A percentile compares a stretch with the other conserved stretches of the same genome.
Evolutionary conservation across 2,888 invertebrate genomes (phyloP).

Genomic region (Drosophila multiciliata): DNA sequence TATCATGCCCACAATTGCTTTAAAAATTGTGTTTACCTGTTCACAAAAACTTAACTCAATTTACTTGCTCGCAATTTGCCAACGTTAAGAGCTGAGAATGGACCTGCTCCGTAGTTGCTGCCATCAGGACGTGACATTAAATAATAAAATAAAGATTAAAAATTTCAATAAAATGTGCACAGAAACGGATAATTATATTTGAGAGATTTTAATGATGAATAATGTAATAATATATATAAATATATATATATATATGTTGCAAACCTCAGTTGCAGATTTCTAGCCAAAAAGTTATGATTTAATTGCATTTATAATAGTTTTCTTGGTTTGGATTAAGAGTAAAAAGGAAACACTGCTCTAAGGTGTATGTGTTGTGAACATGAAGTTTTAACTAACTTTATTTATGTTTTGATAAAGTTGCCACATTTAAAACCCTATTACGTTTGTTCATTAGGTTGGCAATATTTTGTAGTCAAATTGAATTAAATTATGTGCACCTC

Average conservation of each 20-base stretch:
- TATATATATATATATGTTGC: not conserved
- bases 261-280: not conserved
- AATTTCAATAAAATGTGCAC: not conserved
- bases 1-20: slow-evolving; percentile 2
- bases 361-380: slow-evolving; percentile 10
- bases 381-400: slow-evolving; percentile 19
- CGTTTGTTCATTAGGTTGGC: slow-evolving; percentile 49
- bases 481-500: slow-evolving; percentile 70
- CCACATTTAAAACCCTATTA: slow-evolving; percentile 47
- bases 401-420: slow-evolving; percentile 33
- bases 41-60: slow-evolving; percentile 44
- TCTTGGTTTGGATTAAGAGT: not conserved
- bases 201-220: not conserved
- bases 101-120: not conserved
- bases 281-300: not conserved
- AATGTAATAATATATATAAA: not conserved
- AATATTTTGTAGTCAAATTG: slow-evolving; percentile 72
- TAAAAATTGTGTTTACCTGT: slow-evolving; percentile 38
- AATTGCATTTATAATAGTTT: not conserved
- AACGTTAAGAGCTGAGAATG: slow-evolving; percentile 19
- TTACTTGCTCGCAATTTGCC: slow-evolving; percentile 25
- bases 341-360: not conserved
- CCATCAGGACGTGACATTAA: not conserved
- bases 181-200: not conserved
- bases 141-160: not conserved